These are phyloP conservation scores for Chelonus insularis DNA, from an alignment of 1,140 invertebrate species.

Conservation along the genomic window DNA sequence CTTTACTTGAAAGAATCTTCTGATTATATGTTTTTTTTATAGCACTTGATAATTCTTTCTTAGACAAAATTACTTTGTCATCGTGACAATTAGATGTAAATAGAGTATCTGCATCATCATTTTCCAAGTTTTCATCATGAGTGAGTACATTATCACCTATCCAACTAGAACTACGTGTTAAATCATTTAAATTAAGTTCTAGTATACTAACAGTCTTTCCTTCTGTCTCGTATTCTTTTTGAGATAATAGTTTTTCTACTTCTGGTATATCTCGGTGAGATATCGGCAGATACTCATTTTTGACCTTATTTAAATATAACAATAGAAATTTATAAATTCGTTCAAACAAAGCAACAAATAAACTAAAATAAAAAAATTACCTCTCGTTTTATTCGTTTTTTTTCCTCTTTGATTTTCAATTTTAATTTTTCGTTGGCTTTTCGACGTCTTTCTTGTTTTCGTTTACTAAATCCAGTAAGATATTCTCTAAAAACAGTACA, in stretches of 20 bases:
- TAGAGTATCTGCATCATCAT: conserved; percentile 49
- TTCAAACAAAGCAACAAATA: conserved; percentile 1
- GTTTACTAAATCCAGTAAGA: conserved; percentile 75
- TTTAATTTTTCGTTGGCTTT: conserved; percentile 72
- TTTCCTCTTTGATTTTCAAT: conserved; percentile 72
- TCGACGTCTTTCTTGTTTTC: conserved; percentile 72
- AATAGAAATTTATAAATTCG: not conserved
- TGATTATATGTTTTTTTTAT: conserved; percentile 70
- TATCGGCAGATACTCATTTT: conserved; percentile 36
- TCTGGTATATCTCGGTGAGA: conserved; percentile 69
- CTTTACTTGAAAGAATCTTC: conserved; percentile 72
- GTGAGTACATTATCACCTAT: conserved; percentile 70
- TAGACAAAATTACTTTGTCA: conserved; percentile 44
- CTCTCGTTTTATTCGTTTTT: conserved; percentile 71
- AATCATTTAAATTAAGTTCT: conserved; percentile 68
- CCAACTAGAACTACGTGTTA: conserved; percentile 68
- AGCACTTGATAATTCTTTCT: conserved; percentile 68
- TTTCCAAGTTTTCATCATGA: conserved; percentile 54
- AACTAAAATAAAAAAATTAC: conserved; percentile 40
- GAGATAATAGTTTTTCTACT: conserved; percentile 67
- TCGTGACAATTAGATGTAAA: too few relatives aligned
- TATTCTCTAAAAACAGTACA: conserved; percentile 64
- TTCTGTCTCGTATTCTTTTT: conserved; percentile 71
- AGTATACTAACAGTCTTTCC: conserved; percentile 75
- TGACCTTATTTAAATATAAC: not conserved